phyloP scores from a whole-genome alignment of 2,113 vertebrate species.

The Ramphastos sulfuratus region DNA sequence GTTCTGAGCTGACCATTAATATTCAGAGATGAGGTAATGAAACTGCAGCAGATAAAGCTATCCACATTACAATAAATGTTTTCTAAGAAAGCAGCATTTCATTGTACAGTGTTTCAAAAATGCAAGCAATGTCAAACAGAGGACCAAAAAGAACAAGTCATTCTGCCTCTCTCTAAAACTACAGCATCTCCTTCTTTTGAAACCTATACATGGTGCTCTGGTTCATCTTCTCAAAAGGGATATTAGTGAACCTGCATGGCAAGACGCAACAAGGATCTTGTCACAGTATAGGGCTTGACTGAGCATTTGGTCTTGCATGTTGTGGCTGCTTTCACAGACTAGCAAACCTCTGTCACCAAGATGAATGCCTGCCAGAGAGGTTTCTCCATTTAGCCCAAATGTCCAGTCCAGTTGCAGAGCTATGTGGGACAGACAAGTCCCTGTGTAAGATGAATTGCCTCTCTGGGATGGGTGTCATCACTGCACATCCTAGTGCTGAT shows the following conservation, averaged over 20 bases:
- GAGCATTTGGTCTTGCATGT: not conserved
- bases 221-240: not conserved
- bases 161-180: not conserved
- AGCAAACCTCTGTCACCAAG: not conserved
- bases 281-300: not conserved
- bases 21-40: not conserved
- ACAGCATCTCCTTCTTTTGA: not conserved
- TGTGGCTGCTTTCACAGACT: not conserved
- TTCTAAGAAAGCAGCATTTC: not conserved
- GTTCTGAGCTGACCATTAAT: not conserved
- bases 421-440: not conserved
- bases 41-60: not conserved
- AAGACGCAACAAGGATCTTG: not conserved
- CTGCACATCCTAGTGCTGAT: fast-evolving
- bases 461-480: not conserved
- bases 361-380: not conserved
- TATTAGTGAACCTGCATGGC: no score
- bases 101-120: not conserved
- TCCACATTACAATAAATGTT: not conserved
- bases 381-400: no score
- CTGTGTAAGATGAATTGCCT: not conserved
- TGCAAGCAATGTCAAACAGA: not conserved
- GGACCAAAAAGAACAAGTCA: not conserved
- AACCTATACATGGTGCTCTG: not conserved
- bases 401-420: not conserved